These are phyloP conservation scores for Musca vetustissima DNA, from an alignment of 1,140 invertebrate species.

Conservation along the genomic window DNA sequence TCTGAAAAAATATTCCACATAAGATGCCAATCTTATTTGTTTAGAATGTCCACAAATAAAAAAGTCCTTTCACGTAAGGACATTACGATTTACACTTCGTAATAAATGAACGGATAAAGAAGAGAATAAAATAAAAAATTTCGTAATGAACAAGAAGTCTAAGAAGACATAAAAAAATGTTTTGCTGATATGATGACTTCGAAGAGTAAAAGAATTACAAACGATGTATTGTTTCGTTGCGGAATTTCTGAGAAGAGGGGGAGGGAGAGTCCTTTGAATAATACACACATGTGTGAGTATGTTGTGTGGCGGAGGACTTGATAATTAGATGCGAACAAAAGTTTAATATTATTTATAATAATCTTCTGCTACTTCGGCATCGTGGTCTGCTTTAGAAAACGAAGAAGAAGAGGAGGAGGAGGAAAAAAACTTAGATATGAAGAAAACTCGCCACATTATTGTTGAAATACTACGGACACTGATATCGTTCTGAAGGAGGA, in stretches of 20 bases:
- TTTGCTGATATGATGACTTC: constrained; percentile 12
- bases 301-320: not conserved
- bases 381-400: too few species aligned
- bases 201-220: not conserved
- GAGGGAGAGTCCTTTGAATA: not conserved
- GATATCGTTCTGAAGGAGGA: not conserved
- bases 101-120: too few species aligned
- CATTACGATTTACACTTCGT: too few species aligned
- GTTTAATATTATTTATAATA: constrained; percentile 25
- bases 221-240: not conserved
- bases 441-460: constrained; percentile 6
- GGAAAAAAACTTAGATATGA: constrained; percentile 1
- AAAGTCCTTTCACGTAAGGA: too few species aligned
- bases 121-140: too few species aligned
- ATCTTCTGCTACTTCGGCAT: not conserved
- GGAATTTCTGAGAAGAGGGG: not conserved
- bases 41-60: too few species aligned
- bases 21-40: too few species aligned
- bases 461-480: constrained; percentile 2
- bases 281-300: constrained; percentile 2
- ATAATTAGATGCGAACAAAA: constrained; percentile 16
- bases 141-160: too few species aligned
- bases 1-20: too few species aligned
- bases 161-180: not conserved
- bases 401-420: too few species aligned